These are phyloP conservation scores for Stratiolaelaps scimitus DNA, from an alignment of 1,140 invertebrate species.

Conservation along the genomic window DNA sequence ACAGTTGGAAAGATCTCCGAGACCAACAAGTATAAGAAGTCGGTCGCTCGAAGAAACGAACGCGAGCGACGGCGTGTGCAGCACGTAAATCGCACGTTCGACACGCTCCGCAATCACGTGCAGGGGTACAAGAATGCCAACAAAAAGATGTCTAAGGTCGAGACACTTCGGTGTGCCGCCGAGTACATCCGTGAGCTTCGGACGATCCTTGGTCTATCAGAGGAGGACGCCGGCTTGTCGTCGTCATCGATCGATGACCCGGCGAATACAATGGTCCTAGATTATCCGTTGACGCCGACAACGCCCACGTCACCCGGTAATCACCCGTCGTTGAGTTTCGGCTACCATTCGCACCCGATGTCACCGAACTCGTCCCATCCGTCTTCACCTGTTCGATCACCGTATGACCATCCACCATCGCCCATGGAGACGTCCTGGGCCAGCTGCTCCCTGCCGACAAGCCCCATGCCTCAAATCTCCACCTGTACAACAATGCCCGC, in stretches of 20 bases:
- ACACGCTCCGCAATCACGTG: conserved; percentile 34
- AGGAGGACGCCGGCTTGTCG: not conserved
- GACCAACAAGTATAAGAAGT: not conserved
- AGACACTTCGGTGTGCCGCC: conserved; percentile 78
- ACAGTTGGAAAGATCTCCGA: not conserved
- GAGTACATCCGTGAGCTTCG: conserved; percentile 79
- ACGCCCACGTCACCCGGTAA: not conserved
- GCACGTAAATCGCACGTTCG: conserved; percentile 40
- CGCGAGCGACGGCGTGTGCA: conserved; percentile 43
- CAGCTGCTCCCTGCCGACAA: no score
- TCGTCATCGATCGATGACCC: not conserved
- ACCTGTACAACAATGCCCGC: not conserved
- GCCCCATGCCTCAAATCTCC: not conserved
- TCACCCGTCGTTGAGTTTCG: not conserved
- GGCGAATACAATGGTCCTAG: not conserved
- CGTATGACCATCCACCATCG: not conserved
- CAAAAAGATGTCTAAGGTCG: conserved; percentile 83
- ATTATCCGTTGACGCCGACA: not conserved
- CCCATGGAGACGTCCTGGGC: not conserved
- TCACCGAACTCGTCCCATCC: not conserved
- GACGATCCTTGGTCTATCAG: conserved; percentile 41
- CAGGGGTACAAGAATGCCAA: conserved; percentile 48
- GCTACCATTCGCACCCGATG: not conserved
- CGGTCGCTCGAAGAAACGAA: conserved; percentile 43
- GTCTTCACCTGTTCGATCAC: not conserved